These are phyloP conservation scores for Pegoplata infirma DNA, from an alignment of 2,888 invertebrate genomes.

Conservation along the genomic window DNA sequence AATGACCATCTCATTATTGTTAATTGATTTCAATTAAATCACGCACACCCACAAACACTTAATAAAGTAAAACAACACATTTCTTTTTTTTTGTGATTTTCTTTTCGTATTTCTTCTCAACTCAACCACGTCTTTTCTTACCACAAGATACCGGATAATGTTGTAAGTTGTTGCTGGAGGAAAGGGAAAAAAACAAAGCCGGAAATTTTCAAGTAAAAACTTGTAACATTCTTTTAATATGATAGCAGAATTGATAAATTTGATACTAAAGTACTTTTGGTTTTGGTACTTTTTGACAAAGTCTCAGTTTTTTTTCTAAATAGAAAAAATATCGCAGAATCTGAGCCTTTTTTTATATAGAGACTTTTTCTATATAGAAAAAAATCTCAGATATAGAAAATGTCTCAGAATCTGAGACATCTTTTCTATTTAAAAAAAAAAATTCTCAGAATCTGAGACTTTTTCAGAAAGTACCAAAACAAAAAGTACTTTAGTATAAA, in stretches of 20 bases:
- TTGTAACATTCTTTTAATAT: slow-evolving; percentile 31
- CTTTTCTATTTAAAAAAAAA: too few relatives aligned
- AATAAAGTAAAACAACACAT: slow-evolving; percentile 49
- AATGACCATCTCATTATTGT: slow-evolving; percentile 77
- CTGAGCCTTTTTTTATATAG: too few relatives aligned
- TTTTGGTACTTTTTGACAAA: too few relatives aligned
- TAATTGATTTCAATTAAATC: slow-evolving; percentile 78
- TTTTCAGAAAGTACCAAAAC: too few relatives aligned
- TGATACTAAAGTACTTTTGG: too few relatives aligned
- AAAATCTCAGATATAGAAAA: too few relatives aligned
- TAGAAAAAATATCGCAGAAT: too few relatives aligned
- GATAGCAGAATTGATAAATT: too few relatives aligned
- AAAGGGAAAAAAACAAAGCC: background rate
- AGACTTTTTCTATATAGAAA: too few relatives aligned
- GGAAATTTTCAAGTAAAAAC: background rate
- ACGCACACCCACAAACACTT: slow-evolving; percentile 66
- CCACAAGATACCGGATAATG: slow-evolving; percentile 7
- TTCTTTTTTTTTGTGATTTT: slow-evolving; percentile 16
- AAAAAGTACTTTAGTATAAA: too few relatives aligned
- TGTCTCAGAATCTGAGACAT: too few relatives aligned
- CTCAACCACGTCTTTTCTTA: slow-evolving; percentile 27
- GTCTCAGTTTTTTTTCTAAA: background rate
- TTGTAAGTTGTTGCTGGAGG: background rate
- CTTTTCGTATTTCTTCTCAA: background rate
- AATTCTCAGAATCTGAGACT: too few relatives aligned